These are phyloP conservation scores for Oscheius sp. DNA, from an alignment of 2,888 invertebrate species.

Conservation along the genomic window DNA sequence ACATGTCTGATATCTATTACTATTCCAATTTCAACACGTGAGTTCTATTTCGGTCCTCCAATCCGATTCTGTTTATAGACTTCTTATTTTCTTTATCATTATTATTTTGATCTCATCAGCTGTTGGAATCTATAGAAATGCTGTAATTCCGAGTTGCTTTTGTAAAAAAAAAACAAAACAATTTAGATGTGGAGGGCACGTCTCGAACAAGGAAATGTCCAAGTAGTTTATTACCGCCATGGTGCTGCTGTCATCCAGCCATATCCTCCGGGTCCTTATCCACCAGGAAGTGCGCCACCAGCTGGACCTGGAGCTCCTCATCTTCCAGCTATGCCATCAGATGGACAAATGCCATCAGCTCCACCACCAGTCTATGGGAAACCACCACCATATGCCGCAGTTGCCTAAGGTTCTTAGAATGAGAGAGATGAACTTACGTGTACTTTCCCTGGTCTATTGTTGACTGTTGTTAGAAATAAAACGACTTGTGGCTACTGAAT, in stretches of 20 bases:
- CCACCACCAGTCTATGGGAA: neutral
- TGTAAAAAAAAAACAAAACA: neutral
- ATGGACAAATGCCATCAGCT: no score
- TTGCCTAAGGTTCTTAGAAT: neutral
- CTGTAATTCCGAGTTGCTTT: neutral
- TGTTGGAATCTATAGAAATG: conserved; percentile 5
- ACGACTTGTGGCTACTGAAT: no score
- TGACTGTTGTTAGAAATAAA: neutral
- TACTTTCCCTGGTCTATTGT: neutral
- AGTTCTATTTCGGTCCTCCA: neutral
- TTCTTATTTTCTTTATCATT: neutral
- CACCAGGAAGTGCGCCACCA: conserved; percentile 3
- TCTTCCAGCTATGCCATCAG: neutral
- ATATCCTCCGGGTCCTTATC: no score
- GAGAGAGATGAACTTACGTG: neutral
- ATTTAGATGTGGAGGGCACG: neutral
- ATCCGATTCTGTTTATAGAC: neutral
- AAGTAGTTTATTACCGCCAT: neutral
- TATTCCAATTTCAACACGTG: conserved; percentile 4
- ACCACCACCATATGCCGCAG: conserved; percentile 14
- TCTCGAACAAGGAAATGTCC: neutral
- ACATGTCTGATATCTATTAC: neutral
- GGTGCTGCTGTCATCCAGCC: neutral
- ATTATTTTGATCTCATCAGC: neutral
- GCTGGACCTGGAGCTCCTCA: neutral